A percentile compares a stretch with the other conserved stretches of the same genome.
Evolutionary conservation across 2,888 invertebrate genomes (phyloP).

Genomic region (Ormyrus nitidulus): DNA sequence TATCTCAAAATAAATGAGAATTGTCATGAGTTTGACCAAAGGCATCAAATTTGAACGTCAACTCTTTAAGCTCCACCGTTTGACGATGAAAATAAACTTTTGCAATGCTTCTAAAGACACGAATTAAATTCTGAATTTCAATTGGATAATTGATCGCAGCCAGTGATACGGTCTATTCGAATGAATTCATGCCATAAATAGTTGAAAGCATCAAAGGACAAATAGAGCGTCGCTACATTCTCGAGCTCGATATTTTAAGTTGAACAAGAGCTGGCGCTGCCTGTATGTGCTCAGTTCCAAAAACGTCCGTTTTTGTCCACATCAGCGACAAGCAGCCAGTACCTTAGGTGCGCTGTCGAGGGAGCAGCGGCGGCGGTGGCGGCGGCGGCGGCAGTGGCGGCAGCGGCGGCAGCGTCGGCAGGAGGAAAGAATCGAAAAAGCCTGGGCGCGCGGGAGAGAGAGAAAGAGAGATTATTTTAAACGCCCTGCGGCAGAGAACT

Average conservation of each 20-base stretch:
- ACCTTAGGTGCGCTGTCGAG: neutral
- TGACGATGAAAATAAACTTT: too few species aligned
- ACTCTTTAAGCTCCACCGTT: too few species aligned
- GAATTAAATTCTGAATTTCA: too few species aligned
- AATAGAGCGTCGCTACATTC: slow-evolving; percentile 15
- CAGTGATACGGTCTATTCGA: too few species aligned
- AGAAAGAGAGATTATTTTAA: slow-evolving; percentile 51
- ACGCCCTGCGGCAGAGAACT: slow-evolving; percentile 51
- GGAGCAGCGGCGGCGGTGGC: neutral
- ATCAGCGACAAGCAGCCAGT: neutral
- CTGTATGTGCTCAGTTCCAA: slow-evolving; percentile 20
- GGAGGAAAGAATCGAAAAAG: slow-evolving; percentile 27
- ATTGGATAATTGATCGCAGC: too few species aligned
- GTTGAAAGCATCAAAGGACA: slow-evolving; percentile 5
- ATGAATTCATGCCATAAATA: neutral
- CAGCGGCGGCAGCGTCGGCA: neutral
- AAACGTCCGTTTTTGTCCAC: slow-evolving; percentile 36
- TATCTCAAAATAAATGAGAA: too few species aligned
- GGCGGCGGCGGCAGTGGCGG: neutral
- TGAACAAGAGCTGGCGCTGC: neutral
- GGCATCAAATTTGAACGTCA: too few species aligned
- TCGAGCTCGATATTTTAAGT: slow-evolving; percentile 42
- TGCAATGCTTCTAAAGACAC: too few species aligned
- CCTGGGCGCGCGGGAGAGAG: too few species aligned
- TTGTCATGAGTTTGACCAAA: too few species aligned